phyloP scores from a whole-genome alignment of 2,797 vertebrate species.

The Dromococcyx pavoninus region DNA sequence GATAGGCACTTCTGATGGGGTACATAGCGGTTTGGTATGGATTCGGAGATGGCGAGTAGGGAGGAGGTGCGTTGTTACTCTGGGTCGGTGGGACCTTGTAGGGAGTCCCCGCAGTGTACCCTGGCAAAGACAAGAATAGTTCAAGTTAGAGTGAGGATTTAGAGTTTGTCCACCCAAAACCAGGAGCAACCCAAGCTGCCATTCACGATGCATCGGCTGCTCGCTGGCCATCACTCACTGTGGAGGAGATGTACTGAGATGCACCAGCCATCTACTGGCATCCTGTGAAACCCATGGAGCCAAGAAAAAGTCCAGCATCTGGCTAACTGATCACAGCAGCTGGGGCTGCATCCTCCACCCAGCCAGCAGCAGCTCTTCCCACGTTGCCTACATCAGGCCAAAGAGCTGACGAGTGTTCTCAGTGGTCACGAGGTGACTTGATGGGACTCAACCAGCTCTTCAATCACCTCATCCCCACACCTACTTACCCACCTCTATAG shows the following conservation, averaged over 20 bases:
- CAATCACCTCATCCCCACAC: neutral
- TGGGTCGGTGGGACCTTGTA: constrained; percentile 98
- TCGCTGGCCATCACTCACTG: neutral
- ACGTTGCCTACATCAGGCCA: accelerated
- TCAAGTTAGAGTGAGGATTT: constrained; percentile 2
- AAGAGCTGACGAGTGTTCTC: neutral
- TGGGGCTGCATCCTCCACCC: neutral
- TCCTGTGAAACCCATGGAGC: neutral
- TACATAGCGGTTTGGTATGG: constrained; percentile 98
- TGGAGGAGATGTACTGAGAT: neutral
- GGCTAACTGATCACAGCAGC: neutral
- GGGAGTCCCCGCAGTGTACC: constrained; percentile 93
- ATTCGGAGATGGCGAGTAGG: constrained; percentile 94
- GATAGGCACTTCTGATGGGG: constrained; percentile 99
- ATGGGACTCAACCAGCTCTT: neutral
- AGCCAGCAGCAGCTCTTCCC: neutral
- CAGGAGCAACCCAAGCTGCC: accelerated
- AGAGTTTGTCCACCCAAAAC: neutral
- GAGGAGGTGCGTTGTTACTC: constrained; percentile 94
- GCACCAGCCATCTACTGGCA: neutral
- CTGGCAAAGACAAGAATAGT: constrained; percentile 72
- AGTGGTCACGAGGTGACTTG: neutral
- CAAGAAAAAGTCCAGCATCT: neutral
- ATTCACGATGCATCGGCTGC: accelerated
- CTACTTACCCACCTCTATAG: neutral